phyloP scores from a whole-genome alignment of 2,888 invertebrate species.

The Autographa pulchrina region DNA sequence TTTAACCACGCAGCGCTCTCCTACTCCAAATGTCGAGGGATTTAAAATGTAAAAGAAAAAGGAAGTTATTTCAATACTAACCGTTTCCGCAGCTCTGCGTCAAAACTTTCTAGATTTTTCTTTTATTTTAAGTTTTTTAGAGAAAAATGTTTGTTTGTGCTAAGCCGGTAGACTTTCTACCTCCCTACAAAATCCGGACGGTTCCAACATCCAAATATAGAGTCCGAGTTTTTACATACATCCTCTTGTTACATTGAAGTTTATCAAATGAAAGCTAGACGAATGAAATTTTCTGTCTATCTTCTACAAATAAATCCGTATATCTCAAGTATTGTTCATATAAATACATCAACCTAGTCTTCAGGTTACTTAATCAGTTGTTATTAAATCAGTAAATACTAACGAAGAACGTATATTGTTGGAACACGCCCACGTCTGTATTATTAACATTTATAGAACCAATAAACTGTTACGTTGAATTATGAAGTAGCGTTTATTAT shows the following conservation, averaged over 20 bases:
- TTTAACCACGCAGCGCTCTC: neutral
- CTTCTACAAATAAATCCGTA: neutral
- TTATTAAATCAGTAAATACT: neutral
- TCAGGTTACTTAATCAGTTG: neutral
- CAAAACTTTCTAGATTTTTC: neutral
- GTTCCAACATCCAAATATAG: neutral
- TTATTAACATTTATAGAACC: slow-evolving; percentile 45
- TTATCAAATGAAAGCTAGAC: neutral
- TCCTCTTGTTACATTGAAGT: neutral
- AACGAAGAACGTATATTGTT: neutral
- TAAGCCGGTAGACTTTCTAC: slow-evolving; percentile 1
- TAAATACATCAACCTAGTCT: neutral
- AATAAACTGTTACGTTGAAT: slow-evolving; percentile 44
- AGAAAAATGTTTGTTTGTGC: neutral
- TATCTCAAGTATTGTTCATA: neutral
- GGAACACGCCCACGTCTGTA: slow-evolving; percentile 19
- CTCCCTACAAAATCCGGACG: neutral
- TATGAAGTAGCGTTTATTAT: slow-evolving; percentile 47
- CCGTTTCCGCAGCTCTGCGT: neutral
- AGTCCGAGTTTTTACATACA: neutral
- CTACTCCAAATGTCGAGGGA: slow-evolving; percentile 1
- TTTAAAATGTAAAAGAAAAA: slow-evolving; percentile 10
- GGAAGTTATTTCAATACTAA: slow-evolving; percentile 10
- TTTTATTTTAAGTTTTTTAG: neutral
- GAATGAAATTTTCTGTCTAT: neutral